Evolutionary conservation across 2,797 vertebrate genomes (phyloP), one percentile per base, ranked within the genome.

Genomic region (Gymnothorax javanicus): DNA sequence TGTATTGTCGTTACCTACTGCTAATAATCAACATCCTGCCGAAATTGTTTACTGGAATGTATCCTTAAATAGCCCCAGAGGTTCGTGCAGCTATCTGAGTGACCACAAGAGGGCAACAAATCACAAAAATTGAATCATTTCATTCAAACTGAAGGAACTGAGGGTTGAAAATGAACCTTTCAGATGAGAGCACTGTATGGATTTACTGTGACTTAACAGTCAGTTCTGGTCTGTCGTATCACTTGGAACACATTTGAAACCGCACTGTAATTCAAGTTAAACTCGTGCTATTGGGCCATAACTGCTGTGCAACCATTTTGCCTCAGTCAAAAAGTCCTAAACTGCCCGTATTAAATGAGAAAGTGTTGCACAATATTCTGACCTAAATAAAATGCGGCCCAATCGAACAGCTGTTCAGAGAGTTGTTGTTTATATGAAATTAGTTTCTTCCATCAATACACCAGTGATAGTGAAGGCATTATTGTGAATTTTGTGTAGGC

Each of bases 61-160:
- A 8, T 50, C 73, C 20, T 81, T 81, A 81, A 56, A 81, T 81
- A 56, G 17, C 20, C 17, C 33, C 33, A 2, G 2, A 43, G 33
- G 33, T 33, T 54, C 8, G 7, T n/a, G 13, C 8, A 15, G 23
- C 23, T 33, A 33, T 54, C n/a, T 82, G 56, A 58, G n/a, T 23
- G 17, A 60, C 58, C 83, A 84, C 83, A 67, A 43, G 83, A 64
- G 59, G 59, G 83, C 58, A 84, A 33, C 59, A 84, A 43, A 84
- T 23, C 23, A 60, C 59, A 64, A 33, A 77, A 52, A 50, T 12
- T 50, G 43, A 15, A 52, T 50, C 1, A 43, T 50, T 20, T 11
- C 52, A 25, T 81, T 3, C 20, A 17, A 52, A 20, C 43, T 83
- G 54, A 43, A 2, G 33, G 33, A 83, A 27, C 82, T 83, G 11